Percentiles rank a stretch among this genome's conserved stretches.
phyloP scores from a whole-genome alignment of 1,140 invertebrate species.

The Sminthurides bifidus region DNA sequence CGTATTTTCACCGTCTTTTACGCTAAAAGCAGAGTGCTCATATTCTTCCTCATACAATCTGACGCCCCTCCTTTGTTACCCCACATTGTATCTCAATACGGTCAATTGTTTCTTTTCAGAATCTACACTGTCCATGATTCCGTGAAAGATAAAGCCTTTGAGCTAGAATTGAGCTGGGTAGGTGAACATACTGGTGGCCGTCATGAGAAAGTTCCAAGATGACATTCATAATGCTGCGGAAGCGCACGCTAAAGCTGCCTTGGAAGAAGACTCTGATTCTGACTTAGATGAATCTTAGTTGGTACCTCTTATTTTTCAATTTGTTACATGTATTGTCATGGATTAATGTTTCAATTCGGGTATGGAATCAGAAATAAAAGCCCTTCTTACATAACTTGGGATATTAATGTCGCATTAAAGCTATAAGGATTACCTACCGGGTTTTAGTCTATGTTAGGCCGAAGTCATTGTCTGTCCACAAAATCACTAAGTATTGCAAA shows the following conservation, averaged over 20 bases:
- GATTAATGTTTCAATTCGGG: too few relatives aligned
- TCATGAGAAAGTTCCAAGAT: conserved; percentile 59
- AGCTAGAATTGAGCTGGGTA: conserved; percentile 94
- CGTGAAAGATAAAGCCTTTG: conserved; percentile 95
- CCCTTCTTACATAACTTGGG: too few relatives aligned
- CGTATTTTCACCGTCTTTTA: neutral
- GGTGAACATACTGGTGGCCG: conserved; percentile 63
- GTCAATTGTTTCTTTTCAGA: conserved; percentile 53
- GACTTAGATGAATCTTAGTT: conserved; percentile 54
- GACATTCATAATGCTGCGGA: conserved; percentile 57
- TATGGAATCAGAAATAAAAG: too few relatives aligned
- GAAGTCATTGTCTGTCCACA: too few relatives aligned
- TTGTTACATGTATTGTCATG: too few relatives aligned
- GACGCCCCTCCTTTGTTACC: too few relatives aligned
- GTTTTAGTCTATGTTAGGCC: too few relatives aligned
- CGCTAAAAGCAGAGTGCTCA: neutral
- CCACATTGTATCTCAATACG: too few relatives aligned
- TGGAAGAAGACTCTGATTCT: conserved; percentile 70
- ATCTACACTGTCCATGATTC: conserved; percentile 97
- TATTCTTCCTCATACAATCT: conserved; percentile 1
- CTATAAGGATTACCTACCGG: too few relatives aligned
- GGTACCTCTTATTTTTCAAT: neutral
- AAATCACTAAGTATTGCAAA: too few relatives aligned
- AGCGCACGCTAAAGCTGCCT: conserved; percentile 64
- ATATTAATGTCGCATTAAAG: too few relatives aligned